Evolutionary conservation across 2,797 vertebrate species (phyloP).

Genomic region (Sitta carolinensis): DNA sequence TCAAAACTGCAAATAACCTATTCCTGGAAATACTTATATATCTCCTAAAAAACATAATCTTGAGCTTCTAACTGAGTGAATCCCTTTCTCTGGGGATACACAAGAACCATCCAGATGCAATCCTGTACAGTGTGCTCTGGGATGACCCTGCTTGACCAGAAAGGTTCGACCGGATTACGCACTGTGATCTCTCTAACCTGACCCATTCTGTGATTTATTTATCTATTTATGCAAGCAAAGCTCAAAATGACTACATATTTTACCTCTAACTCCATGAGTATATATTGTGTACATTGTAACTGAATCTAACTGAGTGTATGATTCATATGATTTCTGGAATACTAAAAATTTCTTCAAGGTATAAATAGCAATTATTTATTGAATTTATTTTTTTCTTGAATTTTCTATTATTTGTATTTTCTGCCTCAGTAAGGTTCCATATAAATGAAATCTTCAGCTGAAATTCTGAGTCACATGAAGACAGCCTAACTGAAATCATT

Average conservation of each 20-base stretch:
- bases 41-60: background rate
- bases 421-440: background rate
- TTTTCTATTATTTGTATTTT: background rate
- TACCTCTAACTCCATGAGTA: background rate
- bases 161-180: rapidly evolving
- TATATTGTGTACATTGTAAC: background rate
- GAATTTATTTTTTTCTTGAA: background rate
- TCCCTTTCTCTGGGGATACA: background rate
- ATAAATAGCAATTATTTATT: background rate
- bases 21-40: background rate
- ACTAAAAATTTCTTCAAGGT: background rate
- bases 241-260: background rate
- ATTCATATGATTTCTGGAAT: background rate
- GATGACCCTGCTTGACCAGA: background rate
- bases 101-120: rapidly evolving
- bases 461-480: background rate
- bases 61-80: background rate
- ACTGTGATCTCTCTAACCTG: no score
- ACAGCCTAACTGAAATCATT: background rate
- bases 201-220: background rate
- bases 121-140: background rate
- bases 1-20: background rate
- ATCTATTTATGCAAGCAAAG: rapidly evolving
- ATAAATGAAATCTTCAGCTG: background rate
- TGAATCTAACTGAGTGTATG: background rate